Conservation (phyloP, 2,888 invertebrate genomes). For the Drosophila borealis region DNA sequence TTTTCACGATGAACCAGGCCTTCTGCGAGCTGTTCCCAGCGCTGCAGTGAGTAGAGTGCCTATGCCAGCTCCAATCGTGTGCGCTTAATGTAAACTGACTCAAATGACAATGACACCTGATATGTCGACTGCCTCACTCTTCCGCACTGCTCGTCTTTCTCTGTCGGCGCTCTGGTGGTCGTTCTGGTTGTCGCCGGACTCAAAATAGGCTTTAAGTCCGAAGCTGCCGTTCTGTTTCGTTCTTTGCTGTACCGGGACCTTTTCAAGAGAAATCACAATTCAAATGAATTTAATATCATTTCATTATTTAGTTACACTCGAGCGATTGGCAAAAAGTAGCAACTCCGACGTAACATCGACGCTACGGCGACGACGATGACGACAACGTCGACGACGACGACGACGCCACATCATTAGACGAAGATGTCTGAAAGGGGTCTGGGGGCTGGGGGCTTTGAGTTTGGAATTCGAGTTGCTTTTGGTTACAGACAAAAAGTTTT, state of each 20-base stretch:
- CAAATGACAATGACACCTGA: conserved; percentile 84
- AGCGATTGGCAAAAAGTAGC: conserved; percentile 80
- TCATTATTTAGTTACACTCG: conserved; percentile 83
- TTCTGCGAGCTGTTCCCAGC: conserved; percentile 14
- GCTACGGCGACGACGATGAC: too few species aligned
- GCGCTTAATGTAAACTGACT: conserved; percentile 82
- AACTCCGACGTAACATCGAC: conserved; percentile 27
- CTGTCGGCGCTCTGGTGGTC: conserved; percentile 70
- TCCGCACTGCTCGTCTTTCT: conserved; percentile 14
- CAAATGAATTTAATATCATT: conserved; percentile 85
- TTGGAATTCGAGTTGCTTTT: conserved; percentile 73
- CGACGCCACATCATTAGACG: conserved; percentile 28
- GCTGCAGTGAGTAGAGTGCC: conserved; percentile 26
- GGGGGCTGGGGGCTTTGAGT: background rate
- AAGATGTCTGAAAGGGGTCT: background rate
- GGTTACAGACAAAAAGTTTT: conserved; percentile 65
- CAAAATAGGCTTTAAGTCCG: conserved; percentile 56
- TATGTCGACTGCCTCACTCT: conserved; percentile 63
- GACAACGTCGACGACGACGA: background rate
- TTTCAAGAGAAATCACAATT: conserved; percentile 84
- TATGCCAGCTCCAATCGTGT: conserved; percentile 79
- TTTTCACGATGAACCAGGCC: conserved; percentile 8
- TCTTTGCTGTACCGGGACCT: conserved; percentile 42
- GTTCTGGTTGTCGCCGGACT: conserved; percentile 48
- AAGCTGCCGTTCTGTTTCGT: conserved; percentile 47